A percentile compares a stretch with the other conserved stretches of the same genome.
Evolutionary conservation across 2,797 vertebrate genomes (phyloP).

Genomic region (Enteromius viviparus): DNA sequence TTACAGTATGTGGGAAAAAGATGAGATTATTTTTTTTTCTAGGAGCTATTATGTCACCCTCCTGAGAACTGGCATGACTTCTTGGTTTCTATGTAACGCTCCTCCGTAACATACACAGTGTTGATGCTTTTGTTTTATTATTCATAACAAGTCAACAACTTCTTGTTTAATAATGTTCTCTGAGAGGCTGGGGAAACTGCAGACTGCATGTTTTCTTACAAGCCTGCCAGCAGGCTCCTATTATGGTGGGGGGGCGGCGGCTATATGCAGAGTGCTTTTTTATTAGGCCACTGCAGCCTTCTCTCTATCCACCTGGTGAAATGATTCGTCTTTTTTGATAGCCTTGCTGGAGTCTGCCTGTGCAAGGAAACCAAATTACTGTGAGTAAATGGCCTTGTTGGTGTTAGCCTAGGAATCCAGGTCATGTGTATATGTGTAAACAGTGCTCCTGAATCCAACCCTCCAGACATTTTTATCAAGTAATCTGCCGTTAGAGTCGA

Average conservation of each 20-base stretch:
- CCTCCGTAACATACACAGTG: constrained; percentile 16
- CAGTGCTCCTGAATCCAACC: constrained; percentile 41
- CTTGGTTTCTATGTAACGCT: constrained; percentile 15
- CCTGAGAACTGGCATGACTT: constrained; percentile 23
- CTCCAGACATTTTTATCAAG: constrained; percentile 1
- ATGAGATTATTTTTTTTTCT: background rate
- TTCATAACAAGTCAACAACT: constrained; percentile 40
- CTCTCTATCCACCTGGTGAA: constrained; percentile 50
- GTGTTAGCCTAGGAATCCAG: constrained; percentile 67
- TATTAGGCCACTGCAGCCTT: constrained; percentile 49
- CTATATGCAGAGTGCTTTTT: constrained; percentile 50
- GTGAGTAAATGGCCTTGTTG: constrained; percentile 72
- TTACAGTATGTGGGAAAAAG: constrained; percentile 27
- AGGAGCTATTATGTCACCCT: constrained; percentile 31
- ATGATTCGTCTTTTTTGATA: constrained; percentile 63
- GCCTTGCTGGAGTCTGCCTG: constrained; percentile 69
- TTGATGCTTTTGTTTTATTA: constrained; percentile 49
- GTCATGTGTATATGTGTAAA: constrained; percentile 64
- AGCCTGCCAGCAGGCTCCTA: constrained; percentile 34
- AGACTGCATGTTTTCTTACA: constrained; percentile 44
- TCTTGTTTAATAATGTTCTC: constrained; percentile 49
- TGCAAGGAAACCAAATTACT: constrained; percentile 75
- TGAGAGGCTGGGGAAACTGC: constrained; percentile 39
- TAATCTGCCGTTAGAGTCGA: background rate
- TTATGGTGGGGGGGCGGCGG: background rate